Base-by-base conservation (phyloP, 2,888 invertebrate species). In the Choristoneura rosaceana region DNA sequence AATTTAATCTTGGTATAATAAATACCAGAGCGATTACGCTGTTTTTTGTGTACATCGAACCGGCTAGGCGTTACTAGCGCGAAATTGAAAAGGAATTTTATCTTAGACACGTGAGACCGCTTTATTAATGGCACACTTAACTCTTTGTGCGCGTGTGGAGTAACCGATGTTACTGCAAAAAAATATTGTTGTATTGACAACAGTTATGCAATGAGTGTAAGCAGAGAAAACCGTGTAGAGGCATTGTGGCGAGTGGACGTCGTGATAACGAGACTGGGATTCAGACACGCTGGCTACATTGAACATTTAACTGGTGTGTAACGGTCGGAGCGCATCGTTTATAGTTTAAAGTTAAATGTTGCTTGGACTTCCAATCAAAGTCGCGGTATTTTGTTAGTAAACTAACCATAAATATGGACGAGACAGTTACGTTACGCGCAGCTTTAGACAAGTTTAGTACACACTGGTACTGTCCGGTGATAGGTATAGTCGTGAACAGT, bases 151-250 rank as follows among this genome's bases (percentile, higher is more conserved):
- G 33, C 77, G 81, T 80, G 80, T 85, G 84, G 74, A 82, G 84
- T 81, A 84, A 87, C 79, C 80, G 79, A 80, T 77, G 82, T 83
- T 83, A 71, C 74, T 68, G 59, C 61, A 70, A 78, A 82, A 84
- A 84, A 84, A 82, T 85, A 87, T 88, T 83, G 81, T 80, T 79
- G 82, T 82, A 86, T 84, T 83, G 83, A 82, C 81, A 81, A 79
- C 78, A 80, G 74, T 87, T 87, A 82, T 81, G 82, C 82, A 89
- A 89, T 75, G 73, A 73, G 74, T 77, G 75, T 74, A 77, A 75
- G 77, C 78, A 79, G 82, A 77, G 83, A 86, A 84, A 85, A 81
- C 77, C 79, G 77, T 76, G 80, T 76, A 68, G 76, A 77, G 78
- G 75, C n/a, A 45, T 58, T 70, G 60, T 68, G 34, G 58, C 17